Base-by-base conservation (phyloP, 2,113 vertebrate species). In the Epinephelus moara region DNA sequence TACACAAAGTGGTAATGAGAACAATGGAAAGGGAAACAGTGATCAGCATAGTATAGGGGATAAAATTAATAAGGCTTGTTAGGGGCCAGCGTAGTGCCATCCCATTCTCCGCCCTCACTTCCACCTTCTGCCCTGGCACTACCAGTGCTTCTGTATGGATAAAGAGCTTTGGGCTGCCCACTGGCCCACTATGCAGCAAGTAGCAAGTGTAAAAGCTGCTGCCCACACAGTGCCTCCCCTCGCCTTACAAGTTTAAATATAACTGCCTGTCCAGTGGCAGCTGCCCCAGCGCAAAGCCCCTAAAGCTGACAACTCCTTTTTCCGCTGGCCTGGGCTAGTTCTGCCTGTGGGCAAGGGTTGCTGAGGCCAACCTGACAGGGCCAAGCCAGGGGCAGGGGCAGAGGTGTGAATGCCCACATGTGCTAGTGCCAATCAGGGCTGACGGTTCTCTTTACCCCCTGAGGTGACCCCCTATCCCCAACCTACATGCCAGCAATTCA, bases 371-470 rank as follows among this genome's bases (percentile, higher is more conserved):
- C 75, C 75, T 81, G 89, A 89, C 85, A 79, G 75, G 88, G 85
- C 81, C 80, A 81, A 82, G 80, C 73, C 61, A 49, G 78, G 82
- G 90, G 82, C 68, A 82, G 72, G 64, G 82, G 87, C 81, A 88
- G 80, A 92, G 82, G 95, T 96, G 96, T 90, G 88, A 94, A 94
- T 94, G 95, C 85, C 91, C 89, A 93, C 97, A 99, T 94, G 90
- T 97, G 96, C 93, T 95, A 81, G 87, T 96, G 96, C 96, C 97
- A 97, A 94, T 98, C 98, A 97, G 92, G 76, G 40, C 83, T 93
- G 61, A 79, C 15, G 70, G 90, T 94, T 87, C 94, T 93, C 94
- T 95, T 82, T 67, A 74, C 66, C 69, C 61, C 95, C 94, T 94
- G 94, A 95, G 94, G 94, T 95, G 91, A 84, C 80, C 89, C 91